These are phyloP conservation scores for Prosapia bicincta DNA, from an alignment of 2,888 invertebrate species.

Conservation along the genomic window DNA sequence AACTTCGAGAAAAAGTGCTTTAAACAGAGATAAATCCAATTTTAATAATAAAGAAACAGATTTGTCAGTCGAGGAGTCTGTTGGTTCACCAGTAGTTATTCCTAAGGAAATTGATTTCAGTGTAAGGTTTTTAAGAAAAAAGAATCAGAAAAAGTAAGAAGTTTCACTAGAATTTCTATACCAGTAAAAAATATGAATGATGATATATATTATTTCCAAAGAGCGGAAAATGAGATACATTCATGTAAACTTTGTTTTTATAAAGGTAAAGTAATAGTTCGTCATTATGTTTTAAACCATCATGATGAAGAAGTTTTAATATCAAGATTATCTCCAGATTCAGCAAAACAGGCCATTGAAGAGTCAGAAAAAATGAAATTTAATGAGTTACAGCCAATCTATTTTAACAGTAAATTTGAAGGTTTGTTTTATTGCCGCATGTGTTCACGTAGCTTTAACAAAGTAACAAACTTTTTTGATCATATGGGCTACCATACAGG, in stretches of 20 bases:
- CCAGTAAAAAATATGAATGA: background rate
- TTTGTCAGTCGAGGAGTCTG: no score
- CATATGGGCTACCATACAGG: conserved; percentile 76
- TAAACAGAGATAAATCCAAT: no score
- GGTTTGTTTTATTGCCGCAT: conserved; percentile 21
- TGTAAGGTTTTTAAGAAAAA: no score
- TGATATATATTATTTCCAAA: conserved; percentile 25
- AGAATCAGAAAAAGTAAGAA: no score
- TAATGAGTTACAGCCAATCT: background rate
- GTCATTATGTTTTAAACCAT: conserved; percentile 63
- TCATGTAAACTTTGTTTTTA: conserved; percentile 60
- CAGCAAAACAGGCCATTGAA: conserved; percentile 54
- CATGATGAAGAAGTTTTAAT: conserved; percentile 61
- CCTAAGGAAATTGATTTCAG: no score
- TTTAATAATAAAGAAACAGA: no score
- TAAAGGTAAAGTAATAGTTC: conserved; percentile 57
- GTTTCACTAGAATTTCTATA: no score
- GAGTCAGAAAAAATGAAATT: conserved; percentile 46
- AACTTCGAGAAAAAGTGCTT: no score
- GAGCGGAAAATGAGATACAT: background rate
- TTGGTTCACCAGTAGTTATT: no score
- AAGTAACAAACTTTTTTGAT: conserved; percentile 57
- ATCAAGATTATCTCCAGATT: conserved; percentile 54
- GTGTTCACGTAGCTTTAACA: conserved; percentile 4
- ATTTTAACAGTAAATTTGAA: background rate